Base-by-base conservation (phyloP, 2,113 vertebrate species). In the Callipepla californica region DNA sequence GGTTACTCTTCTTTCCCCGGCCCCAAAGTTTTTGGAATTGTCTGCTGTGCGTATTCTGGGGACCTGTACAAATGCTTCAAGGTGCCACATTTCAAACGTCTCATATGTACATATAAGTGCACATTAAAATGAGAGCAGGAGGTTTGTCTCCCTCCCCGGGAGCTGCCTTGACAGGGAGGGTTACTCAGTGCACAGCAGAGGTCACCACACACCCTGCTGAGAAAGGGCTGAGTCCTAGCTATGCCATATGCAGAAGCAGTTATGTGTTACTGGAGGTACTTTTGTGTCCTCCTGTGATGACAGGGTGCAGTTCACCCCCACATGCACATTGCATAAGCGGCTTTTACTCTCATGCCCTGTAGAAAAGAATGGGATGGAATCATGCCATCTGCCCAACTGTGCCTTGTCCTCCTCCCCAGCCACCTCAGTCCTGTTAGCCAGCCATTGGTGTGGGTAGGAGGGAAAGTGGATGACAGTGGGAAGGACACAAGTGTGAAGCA, bases 391-490 rank as follows among this genome's bases (percentile, higher is more conserved):
- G 34, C 32, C 3, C 6, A 25, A 42, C 42, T 74, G 22, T 1
- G 4, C 53, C 48, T 47, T 38, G 7, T 13, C 36, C 9, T 13
- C 1, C 1, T 48, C 15, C 4, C 26, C 48, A 20, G 23, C 8
- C n/a, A 40, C 30, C 68, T 13, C 0, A 1, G 53, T 11, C 32
- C 8, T 1, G 0, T 16, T n/a, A 34, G 70, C 7, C 28, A 70
- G 2, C 14, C 23, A 48, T 19, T 48, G 47, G 47, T 48, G 47
- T 48, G 47, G 47, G 47, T 25, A 58, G 38, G 16, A 5, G 11
- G 38, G 25, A 42, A 18, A 23, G 34, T 8, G 48, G 19, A 59
- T 59, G 48, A 55, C 38, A 63, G 1, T 0, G 1, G 13, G 30
- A 57, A 1, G 13, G 55, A 17, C 6, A 10, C 55, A 58, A 58